Evolutionary conservation across 2,888 invertebrate genomes (phyloP), one percentile per base, ranked within the genome.

Genomic region (Agrotis segetum): DNA sequence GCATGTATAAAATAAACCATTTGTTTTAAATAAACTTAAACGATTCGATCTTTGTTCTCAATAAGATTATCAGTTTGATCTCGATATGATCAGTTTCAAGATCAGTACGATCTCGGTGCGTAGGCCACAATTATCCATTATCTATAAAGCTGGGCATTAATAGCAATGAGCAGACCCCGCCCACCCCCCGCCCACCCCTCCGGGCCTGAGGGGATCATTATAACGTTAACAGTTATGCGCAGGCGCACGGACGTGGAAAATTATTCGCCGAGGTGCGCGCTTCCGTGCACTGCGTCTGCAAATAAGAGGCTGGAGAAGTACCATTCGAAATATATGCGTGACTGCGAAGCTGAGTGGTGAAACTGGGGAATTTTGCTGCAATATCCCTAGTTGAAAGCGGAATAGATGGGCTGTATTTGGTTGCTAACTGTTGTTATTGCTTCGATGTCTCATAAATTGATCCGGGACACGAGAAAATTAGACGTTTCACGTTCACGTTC

Each of bases 231-330:
- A 93, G 95, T 95, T 94, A 94, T 82, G 88, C 89, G 88, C 82
- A 56, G 19, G 89, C 87, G 89, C 93, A 95, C 91, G 94, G 95
- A 95, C 93, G 95, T 92, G 95, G 95, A 95, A 95, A 94, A 95
- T 95, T 94, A 94, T 94, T 93, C 94, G 90, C 90, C 78, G 74
- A 79, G 77, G 78, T 85, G 84, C 77, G 77, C 88, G 93, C 92
- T 92, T 92, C 93, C 94, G 93, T 87, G 86, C 88, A 79, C 79
- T 80, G 74, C 69, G 68, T 65, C 62, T 70, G 68, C 63, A 53
- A 53, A 66, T 66, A 62, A 67, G 64, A 76, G 21, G 40, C 65
- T 46, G 19, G 59, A 79, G 76, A 76, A 79, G 71, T 68, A 60
- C 59, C 76, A 80, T 56, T 76, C 59, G 40, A 68, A 52, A 46